Percentiles rank a stretch among this genome's conserved stretches.
Evolutionary conservation across 2,888 invertebrate genomes (phyloP).

Genomic region (Eucriotettix oculatus): DNA sequence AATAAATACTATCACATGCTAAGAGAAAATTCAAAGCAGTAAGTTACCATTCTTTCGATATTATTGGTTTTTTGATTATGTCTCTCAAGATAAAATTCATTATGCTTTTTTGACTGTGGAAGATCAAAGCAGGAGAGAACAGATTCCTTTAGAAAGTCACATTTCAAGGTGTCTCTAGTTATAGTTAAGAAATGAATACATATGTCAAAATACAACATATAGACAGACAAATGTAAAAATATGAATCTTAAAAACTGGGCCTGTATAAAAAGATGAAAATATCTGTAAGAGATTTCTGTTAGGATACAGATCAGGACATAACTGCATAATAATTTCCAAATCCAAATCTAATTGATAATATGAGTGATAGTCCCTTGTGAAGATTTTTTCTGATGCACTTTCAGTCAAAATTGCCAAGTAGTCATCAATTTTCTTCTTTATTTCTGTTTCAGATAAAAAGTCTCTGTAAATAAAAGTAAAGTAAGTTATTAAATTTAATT

Average conservation of each 20-base stretch:
- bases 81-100: too few species aligned
- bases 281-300: slow-evolving; percentile 14
- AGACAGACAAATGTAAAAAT: not conserved
- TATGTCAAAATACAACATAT: not conserved
- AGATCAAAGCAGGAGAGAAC: slow-evolving; percentile 21
- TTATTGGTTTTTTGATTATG: too few species aligned
- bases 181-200: slow-evolving; percentile 13
- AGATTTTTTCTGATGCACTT: slow-evolving; percentile 33
- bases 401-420: slow-evolving; percentile 30
- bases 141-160: slow-evolving; percentile 35
- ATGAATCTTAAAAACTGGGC: not conserved
- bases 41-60: too few species aligned
- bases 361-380: slow-evolving; percentile 52
- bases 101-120: not conserved
- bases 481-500: not conserved
- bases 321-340: slow-evolving; percentile 40
- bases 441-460: slow-evolving; percentile 17
- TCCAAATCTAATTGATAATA: slow-evolving; percentile 50
- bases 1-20: too few species aligned
- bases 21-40: too few species aligned
- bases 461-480: slow-evolving; percentile 18
- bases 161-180: slow-evolving; percentile 24
- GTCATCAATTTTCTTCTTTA: slow-evolving; percentile 22
- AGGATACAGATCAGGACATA: slow-evolving; percentile 54
- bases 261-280: not conserved